Evolutionary conservation across 2,888 invertebrate genomes (phyloP).

Genomic region (Catocala nupta): DNA sequence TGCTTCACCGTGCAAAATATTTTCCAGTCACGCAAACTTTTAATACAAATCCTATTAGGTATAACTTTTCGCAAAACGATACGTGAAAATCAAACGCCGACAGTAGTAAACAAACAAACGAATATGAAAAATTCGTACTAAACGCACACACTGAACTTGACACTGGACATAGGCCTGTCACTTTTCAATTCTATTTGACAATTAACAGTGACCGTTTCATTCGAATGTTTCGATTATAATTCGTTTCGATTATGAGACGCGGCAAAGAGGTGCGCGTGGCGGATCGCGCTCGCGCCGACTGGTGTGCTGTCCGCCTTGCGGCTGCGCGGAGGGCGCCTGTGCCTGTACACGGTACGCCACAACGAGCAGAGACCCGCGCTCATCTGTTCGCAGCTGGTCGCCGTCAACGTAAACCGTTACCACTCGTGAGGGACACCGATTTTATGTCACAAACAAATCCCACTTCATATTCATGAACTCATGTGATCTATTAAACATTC

Average conservation of each 20-base stretch:
- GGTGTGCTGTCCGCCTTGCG: constrained; percentile 50
- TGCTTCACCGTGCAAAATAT: constrained; percentile 23
- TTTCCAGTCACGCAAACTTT: constrained; percentile 51
- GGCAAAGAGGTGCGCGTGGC: constrained; percentile 75
- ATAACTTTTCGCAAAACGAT: constrained; percentile 48
- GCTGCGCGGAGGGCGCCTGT: constrained; percentile 63
- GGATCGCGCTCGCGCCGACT: constrained; percentile 78
- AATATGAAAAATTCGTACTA: constrained; percentile 45
- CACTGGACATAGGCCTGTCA: constrained; percentile 65
- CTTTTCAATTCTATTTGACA: constrained; percentile 59
- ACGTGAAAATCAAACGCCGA: constrained; percentile 60
- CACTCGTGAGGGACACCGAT: constrained; percentile 58
- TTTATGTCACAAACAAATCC: constrained; percentile 64
- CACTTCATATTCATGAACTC: constrained; percentile 61
- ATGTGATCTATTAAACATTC: constrained; percentile 47
- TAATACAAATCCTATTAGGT: constrained; percentile 40
- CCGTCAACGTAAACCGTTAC: constrained; percentile 69
- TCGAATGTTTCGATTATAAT: constrained; percentile 67
- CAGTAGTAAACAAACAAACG: constrained; percentile 62
- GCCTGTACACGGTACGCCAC: constrained; percentile 28
- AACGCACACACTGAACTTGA: constrained; percentile 68
- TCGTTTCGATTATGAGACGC: constrained; percentile 60
- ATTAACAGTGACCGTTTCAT: constrained; percentile 65
- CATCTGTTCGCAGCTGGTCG: constrained; percentile 76
- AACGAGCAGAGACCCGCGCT: constrained; percentile 48